A percentile compares a stretch with the other conserved stretches of the same genome.
These are phyloP conservation scores for Zaprionus obscuricornis DNA, from an alignment of 2,888 invertebrate genomes.

Conservation along the genomic window DNA sequence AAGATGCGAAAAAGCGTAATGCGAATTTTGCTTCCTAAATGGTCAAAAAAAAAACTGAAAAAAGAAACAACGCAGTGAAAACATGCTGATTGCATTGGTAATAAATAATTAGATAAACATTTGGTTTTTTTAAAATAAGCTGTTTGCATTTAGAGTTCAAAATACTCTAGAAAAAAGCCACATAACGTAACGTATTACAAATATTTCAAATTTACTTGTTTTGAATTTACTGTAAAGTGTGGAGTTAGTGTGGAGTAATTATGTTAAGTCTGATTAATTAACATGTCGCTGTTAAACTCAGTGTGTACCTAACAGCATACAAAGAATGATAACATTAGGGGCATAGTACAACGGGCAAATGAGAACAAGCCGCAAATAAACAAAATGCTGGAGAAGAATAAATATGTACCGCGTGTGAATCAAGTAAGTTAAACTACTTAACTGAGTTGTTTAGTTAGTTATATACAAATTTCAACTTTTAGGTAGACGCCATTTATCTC, in stretches of 20 bases:
- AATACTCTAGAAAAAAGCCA: too few species aligned
- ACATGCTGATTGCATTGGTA: slow-evolving; percentile 18
- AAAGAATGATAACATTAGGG: slow-evolving; percentile 48
- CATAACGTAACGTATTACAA: too few species aligned
- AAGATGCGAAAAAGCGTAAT: slow-evolving; percentile 35
- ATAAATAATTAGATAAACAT: slow-evolving; percentile 26
- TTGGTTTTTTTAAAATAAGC: too few species aligned
- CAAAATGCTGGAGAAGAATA: slow-evolving; percentile 74
- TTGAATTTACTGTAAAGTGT: neutral
- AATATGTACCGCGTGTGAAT: slow-evolving; percentile 84
- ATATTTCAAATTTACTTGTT: too few species aligned
- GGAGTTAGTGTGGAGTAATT: slow-evolving; percentile 4
- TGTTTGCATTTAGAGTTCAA: too few species aligned
- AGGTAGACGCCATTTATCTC: slow-evolving; percentile 91
- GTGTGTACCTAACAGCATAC: neutral
- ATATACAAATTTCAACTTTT: slow-evolving; percentile 8
- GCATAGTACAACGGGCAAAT: slow-evolving; percentile 57
- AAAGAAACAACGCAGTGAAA: too few species aligned
- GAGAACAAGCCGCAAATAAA: slow-evolving; percentile 32
- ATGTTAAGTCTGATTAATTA: neutral
- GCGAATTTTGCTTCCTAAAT: slow-evolving; percentile 61
- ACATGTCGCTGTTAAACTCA: neutral
- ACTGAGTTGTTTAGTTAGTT: too few species aligned
- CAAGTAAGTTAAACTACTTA: slow-evolving; percentile 75
- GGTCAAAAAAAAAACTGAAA: slow-evolving; percentile 20